Base-by-base conservation (phyloP, 1,140 invertebrate species). In the Cryptotermes secundus region DNA sequence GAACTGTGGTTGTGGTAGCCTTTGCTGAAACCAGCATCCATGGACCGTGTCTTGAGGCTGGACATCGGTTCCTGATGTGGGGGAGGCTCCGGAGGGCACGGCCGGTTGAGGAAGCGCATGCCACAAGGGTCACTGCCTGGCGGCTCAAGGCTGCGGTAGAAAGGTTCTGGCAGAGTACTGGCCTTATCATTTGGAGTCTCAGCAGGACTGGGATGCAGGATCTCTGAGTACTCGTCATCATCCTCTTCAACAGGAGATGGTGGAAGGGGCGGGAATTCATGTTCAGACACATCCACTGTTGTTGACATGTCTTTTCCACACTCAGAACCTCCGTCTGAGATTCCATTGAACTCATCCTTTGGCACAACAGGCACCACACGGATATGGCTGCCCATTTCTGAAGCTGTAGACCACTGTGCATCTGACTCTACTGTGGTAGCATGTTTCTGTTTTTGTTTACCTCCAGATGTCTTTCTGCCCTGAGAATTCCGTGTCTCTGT, bases 231-330 rank as follows among this genome's bases (percentile, higher is more conserved):
- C 85, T 95, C 94, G 86, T 95, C 94, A 86, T 94, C 93, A 82
- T 94, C 94, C 88, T 95, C 94, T 88, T 95, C 94, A 0, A 95
- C 94, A 3, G 94, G 95, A 0, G 94, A 95, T 3, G 95, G 94
- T 16, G 95, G 95, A 65, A 96, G 88, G 42, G 95, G 95, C n/a
- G 95, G 95, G 86, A 96, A 96, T 85, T 95, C 95, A 59, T 90
- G 72, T 38, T 90, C 89, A 26, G 92, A 85, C 36, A 92, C 90
- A 83, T 92, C 92, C 0, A 92, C 91, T 85, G 89, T 90, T 7
- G 92, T n/a, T n/a, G n/a, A n/a, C 90, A 38, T 6, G 38, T 38
- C 38, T 38, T 38, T 12, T 12, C 38, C 45, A 12, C 14, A 49
- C 91, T 90, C 38, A 92, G 86, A 26, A 91, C 90, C 45, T 49